A percentile compares a stretch with the other conserved stretches of the same genome.
These are phyloP conservation scores for Noctua janthina DNA, from an alignment of 2,888 invertebrate genomes.

Conservation along the genomic window DNA sequence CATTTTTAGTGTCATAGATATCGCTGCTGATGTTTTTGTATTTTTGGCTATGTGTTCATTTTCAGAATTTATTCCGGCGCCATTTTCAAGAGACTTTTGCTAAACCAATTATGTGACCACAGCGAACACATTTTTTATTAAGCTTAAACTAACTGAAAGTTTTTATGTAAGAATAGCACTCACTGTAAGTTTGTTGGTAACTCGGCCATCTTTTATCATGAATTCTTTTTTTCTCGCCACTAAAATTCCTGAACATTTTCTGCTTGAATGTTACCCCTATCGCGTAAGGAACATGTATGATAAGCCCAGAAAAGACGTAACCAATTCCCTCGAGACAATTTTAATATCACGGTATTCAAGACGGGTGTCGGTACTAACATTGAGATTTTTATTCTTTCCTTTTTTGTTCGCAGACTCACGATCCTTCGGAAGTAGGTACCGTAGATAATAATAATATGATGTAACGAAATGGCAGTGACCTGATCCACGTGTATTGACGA, in stretches of 20 bases:
- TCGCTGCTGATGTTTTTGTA: no score
- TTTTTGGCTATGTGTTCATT: no score
- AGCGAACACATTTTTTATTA: no score
- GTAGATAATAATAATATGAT: slow-evolving; percentile 29
- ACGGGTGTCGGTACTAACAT: slow-evolving; percentile 27
- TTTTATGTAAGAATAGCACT: no score
- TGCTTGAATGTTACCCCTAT: slow-evolving; percentile 4
- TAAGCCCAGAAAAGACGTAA: slow-evolving; percentile 34
- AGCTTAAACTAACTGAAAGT: no score
- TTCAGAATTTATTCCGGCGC: no score
- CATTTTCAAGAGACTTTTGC: no score
- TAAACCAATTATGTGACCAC: no score
- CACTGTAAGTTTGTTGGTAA: neutral
- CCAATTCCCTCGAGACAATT: slow-evolving; percentile 37
- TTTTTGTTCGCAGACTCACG: slow-evolving; percentile 31
- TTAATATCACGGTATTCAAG: slow-evolving; percentile 44
- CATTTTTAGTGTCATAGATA: no score
- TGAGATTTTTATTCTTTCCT: slow-evolving; percentile 22
- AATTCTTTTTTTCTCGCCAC: neutral
- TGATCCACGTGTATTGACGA: slow-evolving; percentile 8
- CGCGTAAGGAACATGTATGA: slow-evolving; percentile 32
- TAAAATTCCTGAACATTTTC: slow-evolving; percentile 5
- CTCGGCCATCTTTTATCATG: neutral
- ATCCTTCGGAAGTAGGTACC: slow-evolving; percentile 3
- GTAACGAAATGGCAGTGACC: slow-evolving; percentile 34